Base-by-base conservation (phyloP, 2,797 vertebrate species). In the Acipenser transmontanus region DNA sequence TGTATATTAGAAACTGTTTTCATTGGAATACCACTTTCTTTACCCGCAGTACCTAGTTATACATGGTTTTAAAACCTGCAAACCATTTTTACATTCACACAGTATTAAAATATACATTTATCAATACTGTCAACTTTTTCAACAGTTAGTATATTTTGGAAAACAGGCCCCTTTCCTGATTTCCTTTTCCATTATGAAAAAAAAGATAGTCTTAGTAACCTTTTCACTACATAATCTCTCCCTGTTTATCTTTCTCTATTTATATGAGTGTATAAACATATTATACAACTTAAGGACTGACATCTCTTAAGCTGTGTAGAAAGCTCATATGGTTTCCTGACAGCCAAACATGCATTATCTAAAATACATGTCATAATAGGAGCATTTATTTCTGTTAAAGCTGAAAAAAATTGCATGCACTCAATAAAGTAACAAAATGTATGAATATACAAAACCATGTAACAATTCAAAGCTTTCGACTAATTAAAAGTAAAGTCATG, bases 381-480 rank as follows among this genome's bases (percentile, higher is more conserved):
- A 13, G 7, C 54, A 7, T 57, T 57, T 57, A 7, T n/a, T 57
- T 57, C 12, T 57, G 54, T 11, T n/a, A 57, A 13, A 57, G 14
- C 62, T 64, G 48, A 68, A 48, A 57, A 49, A 49, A 50, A 69
- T 47, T 62, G 50, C 51, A 61, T 47, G 12, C 17, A 20, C 50
- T 49, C 50, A 12, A 9, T 34, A 2, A 20, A 64, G 47, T 59
- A 14, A 49, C 14, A 50, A 20, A 12, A 7, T 17, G 11, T 51
- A 4, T 50, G 50, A 65, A 56, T 56, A 14, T 61, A 50, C 60
- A 62, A 14, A 54, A 84, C 84, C 76, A 77, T 82, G 82, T 81
- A 73, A 85, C 85, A 85, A 81, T 83, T 87, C 81, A 87, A 70
- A 83, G 85, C 86, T 78, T 85, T 80, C 72, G 76, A 76, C 82